Base-by-base conservation (phyloP, 2,888 invertebrate species). In the Nyleta sp. region DNA sequence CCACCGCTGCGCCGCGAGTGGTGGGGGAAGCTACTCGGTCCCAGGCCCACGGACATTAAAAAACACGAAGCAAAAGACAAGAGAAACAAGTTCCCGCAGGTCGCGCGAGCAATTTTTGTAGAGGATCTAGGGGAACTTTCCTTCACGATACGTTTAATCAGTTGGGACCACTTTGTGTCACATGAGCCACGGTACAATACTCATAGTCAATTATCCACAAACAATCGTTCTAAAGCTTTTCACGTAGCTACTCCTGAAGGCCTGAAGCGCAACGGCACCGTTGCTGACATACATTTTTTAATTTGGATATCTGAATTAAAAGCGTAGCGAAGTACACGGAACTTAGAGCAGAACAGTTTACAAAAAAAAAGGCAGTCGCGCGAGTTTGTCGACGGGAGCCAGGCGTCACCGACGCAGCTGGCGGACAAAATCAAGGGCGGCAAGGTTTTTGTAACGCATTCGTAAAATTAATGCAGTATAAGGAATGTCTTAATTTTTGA, bases 101-200 rank as follows among this genome's bases (percentile, higher is more conserved):
- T 67, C 48, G 44, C n/a, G 46, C 42, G 13, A 53, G 44, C 38
- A 59, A 3, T 70, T 64, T 46, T 65, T 38, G 48, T 55, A 72
- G 60, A 22, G n/a, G 24, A 62, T 20, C 8, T 52, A 70, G 40
- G 53, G 11, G 22, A 68, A 73, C 20, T 59, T 74, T 82, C 67
- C 42, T 80, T 79, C 64, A 74, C 65, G 72, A 62, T 78, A 79
- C 74, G 70, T 78, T 80, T 75, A 76, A 79, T 72, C 70, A 78
- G 81, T 85, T 84, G 85, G 86, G 86, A 86, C 86, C 86, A 86
- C 81, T 84, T 83, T 82, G 83, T 83, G 83, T 84, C 85, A 82
- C 82, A 80, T 82, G 78, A 76, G 81, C 80, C 80, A 84, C 82
- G 84, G 84, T 85, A 85, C 85, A 85, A 86, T 84, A 86, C 84